Conservation (phyloP, 2,888 invertebrate species). For the Volucella inflata region DNA sequence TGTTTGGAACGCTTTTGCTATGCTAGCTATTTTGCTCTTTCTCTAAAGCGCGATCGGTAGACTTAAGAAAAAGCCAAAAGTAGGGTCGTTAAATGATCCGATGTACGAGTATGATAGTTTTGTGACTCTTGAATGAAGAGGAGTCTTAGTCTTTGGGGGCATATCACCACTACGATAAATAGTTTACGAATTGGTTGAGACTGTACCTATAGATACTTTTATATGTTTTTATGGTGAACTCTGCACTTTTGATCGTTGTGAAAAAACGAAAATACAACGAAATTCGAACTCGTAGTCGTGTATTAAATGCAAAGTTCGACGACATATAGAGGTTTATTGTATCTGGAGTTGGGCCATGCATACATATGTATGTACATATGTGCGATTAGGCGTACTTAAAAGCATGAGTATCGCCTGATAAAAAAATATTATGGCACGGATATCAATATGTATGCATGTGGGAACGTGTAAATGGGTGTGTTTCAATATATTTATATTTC, state of each 20-base stretch:
- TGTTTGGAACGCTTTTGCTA: background rate
- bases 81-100: too few species aligned
- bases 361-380: too few species aligned
- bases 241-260: constrained; percentile 4
- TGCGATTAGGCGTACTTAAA: too few species aligned
- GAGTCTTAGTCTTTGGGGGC: background rate
- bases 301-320: too few species aligned
- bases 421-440: too few species aligned
- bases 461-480: constrained; percentile 39
- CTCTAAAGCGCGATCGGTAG: constrained; percentile 22
- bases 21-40: background rate
- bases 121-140: constrained; percentile 10
- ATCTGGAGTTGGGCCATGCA: too few species aligned
- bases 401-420: background rate
- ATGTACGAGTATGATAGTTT: background rate
- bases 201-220: background rate
- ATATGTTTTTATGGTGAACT: background rate
- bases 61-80: background rate
- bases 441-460: too few species aligned
- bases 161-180: background rate
- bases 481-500: constrained; percentile 28
- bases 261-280: background rate
- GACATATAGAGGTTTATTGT: too few species aligned
- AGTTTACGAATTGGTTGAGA: too few species aligned
- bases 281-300: background rate